Base-by-base conservation (phyloP, 2,888 invertebrate genomes). In the Acheta domesticus region DNA sequence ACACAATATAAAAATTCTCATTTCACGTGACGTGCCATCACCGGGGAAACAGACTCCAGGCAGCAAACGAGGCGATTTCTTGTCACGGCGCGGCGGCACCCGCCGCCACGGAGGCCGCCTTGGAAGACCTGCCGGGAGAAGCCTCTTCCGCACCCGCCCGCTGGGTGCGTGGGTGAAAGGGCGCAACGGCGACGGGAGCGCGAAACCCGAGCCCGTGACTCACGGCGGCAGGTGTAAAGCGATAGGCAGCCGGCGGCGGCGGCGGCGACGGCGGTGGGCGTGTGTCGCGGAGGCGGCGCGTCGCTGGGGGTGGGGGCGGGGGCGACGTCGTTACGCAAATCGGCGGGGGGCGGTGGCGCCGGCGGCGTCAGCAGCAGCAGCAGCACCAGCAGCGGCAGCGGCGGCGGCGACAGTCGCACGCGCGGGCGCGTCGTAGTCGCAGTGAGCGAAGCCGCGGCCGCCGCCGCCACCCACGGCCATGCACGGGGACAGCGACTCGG, bases 141-240 rank as follows among this genome's bases (percentile, higher is more conserved):
- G 36, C n/a, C 62, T 19, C 62, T 62, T 50, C 62, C 62, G 12
- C 23, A 4, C 23, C 36, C 36, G 4, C 36, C 36, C 36, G 36
- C 36, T 36, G 36, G 36, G 36, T 36, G 36, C 62, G 16, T 62
- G 62, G 62, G 62, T 62, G 62, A 62, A 62, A 62, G 62, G 16
- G 62, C 14, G 62, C 5, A 14, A 14, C 62, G n/a, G n/a, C 16
- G 62, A 62, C n/a, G 16, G 16, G 16, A 62, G 14, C 62, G n/a
- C 16, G 62, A 19, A 62, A 62, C 62, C n/a, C 62, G n/a, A 62
- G n/a, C 62, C 14, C 62, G 16, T 62, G 62, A 62, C 62, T 62
- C 62, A 62, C 62, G 62, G n/a, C 62, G 62, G 62, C 62, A 62
- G 62, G 62, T 62, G 62, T 62, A 62, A 62, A n/a, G 16, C n/a